phyloP scores from a whole-genome alignment of 2,888 invertebrate species.

The Chymomyza procnemis region DNA sequence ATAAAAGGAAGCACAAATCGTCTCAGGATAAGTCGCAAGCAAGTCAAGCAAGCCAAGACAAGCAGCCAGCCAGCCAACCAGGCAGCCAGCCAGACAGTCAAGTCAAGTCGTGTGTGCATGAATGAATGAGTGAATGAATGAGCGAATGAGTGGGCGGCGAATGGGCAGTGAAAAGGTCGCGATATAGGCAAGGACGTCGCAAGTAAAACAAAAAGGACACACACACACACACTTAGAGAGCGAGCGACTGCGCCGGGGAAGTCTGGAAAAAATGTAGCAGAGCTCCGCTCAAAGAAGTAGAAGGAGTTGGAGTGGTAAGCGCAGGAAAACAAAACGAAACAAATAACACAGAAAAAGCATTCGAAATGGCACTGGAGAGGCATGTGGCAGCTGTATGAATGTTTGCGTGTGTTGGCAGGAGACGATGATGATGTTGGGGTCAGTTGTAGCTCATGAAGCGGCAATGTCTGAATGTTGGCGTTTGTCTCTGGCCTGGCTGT shows the following conservation, averaged over 20 bases:
- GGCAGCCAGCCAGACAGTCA: constrained; percentile 8
- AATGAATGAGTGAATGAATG: constrained; percentile 33
- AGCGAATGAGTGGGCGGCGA: constrained; percentile 27
- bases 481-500: constrained; percentile 28
- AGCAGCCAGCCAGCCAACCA: constrained; percentile 8
- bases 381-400: constrained; percentile 44
- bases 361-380: constrained; percentile 70
- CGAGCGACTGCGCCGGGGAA: constrained; percentile 28
- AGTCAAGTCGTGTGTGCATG: constrained; percentile 38
- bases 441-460: constrained; percentile 60
- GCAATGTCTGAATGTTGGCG: constrained; percentile 17
- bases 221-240: constrained; percentile 4
- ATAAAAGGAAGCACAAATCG: background rate
- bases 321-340: constrained; percentile 53
- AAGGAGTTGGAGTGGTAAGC: background rate
- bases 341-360: constrained; percentile 70
- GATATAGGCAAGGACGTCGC: constrained; percentile 45
- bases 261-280: constrained; percentile 31
- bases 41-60: constrained; percentile 13
- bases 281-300: background rate
- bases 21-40: background rate
- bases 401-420: background rate
- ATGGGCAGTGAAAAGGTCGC: constrained; percentile 41
- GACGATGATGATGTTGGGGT: constrained; percentile 16
- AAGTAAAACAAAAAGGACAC: constrained; percentile 53